Evolutionary conservation across 2,888 invertebrate species (phyloP), one percentile per base, ranked within the genome.

Genomic region (Ferdinandea cuprea): DNA sequence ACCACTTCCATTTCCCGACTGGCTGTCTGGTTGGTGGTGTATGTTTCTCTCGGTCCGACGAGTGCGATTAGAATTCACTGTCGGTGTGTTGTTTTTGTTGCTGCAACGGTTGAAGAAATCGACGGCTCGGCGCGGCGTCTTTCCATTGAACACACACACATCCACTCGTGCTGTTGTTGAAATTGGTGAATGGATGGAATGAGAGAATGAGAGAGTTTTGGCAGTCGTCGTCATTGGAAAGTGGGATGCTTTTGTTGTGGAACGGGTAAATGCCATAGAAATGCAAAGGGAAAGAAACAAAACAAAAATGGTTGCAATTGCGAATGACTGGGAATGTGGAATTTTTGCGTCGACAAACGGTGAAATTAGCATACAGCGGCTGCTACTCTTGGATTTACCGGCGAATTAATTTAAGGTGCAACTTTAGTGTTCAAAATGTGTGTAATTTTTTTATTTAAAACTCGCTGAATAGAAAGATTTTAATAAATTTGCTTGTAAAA

Each of bases 1-100:
- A 78, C 46, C 83, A 78, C 72, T 83, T 83, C 83, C 83, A 83
- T 78, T 73, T 73, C 68, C 56, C 78, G 73, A 83, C 83, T 83
- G 78, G 11, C 52, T 56, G 83, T 50, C 69, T 65, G 52, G 30
- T 52, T 66, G 32, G 42, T 65, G 59, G 65, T 81, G 81, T 65
- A 40, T 68, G 59, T 72, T 79, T n/a, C n/a, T 77, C 56, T 40
- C 42, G 17, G 58, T 73, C 44, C 56, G 63, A 63, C 71, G 63
- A 42, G 71, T 73, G 52, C 56, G 63, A 63, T 78, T 71, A 42
- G 71, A 32, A 32, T 54, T 46, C 8, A 6, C 13, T 58, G 17
- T 50, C n/a, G 13, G 42, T 44, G 40, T 54, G 15, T 54, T 54
- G 54, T 63, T 21, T 13, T 37, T 56, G 63, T 32, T 63, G 68